Conservation (phyloP, 2,888 invertebrate genomes). For the Melinaea marsaeus region DNA sequence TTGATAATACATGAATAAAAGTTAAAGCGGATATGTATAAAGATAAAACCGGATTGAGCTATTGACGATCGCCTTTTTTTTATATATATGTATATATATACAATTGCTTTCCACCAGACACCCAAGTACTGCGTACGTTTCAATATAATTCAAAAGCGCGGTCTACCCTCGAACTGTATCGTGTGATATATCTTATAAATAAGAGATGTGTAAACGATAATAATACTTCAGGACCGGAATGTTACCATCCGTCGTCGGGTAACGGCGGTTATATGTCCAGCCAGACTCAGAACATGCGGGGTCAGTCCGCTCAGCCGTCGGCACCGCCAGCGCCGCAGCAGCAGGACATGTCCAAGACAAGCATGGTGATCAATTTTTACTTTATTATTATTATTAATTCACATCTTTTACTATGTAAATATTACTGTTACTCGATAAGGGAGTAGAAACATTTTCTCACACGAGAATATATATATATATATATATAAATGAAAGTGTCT, state of each 20-base stretch:
- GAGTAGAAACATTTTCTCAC: too few relatives aligned
- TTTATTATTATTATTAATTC: background rate
- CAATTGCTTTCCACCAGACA: constrained; percentile 12
- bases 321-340: constrained; percentile 66
- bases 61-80: constrained; percentile 9
- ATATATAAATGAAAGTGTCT: too few relatives aligned
- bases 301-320: constrained; percentile 59
- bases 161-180: too few relatives aligned
- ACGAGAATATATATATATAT: too few relatives aligned
- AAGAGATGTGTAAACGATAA: background rate
- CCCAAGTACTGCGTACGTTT: background rate
- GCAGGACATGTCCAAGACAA: constrained; percentile 65
- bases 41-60: constrained; percentile 3
- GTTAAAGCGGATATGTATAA: background rate
- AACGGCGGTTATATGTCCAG: constrained; percentile 60
- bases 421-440: too few relatives aligned
- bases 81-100: background rate
- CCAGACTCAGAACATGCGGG: constrained; percentile 56
- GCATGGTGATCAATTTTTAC: constrained; percentile 49
- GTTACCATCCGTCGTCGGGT: constrained; percentile 62
- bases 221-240: constrained; percentile 58
- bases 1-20: background rate
- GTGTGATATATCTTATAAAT: background rate
- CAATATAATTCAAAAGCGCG: too few relatives aligned
- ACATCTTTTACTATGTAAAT: too few relatives aligned